Evolutionary conservation across 2,888 invertebrate genomes (phyloP), one percentile per base, ranked within the genome.

Genomic region (Craniophora ligustri): DNA sequence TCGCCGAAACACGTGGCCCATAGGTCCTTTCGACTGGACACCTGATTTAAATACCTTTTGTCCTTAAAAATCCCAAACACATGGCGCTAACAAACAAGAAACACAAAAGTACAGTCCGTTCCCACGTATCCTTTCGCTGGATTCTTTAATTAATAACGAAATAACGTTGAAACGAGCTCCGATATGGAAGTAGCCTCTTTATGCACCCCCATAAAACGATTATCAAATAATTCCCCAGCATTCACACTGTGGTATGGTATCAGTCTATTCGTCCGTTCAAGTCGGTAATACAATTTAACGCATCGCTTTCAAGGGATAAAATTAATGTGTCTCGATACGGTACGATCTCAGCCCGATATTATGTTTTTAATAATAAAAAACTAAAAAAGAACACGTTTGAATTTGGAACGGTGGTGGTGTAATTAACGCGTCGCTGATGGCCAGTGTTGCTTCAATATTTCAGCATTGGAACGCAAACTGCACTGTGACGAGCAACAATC

Each of bases 131-230:
- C 86, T 85, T 84, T 78, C 78, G 73, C 78, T 78, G 78, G 76
- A 75, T 76, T 86, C 80, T 76, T 84, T 89, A 92, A 92, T 92
- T 91, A 92, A 90, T 88, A 91, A 88, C 84, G 71, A 86, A 89
- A 85, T 84, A 81, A 80, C 82, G 67, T 75, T 19, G 42, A 57
- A 81, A 80, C 82, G 75, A 79, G 76, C 79, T 80, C 85, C 72
- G 87, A 89, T 89, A 91, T 90, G 82, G 87, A 85, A 88, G 91
- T 84, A 87, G 83, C 86, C 82, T 87, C 81, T 86, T 86, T 83
- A 82, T 82, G 81, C 80, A 87, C 87, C 89, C 88, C 86, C 85
- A 86, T 92, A 92, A 92, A 92, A 89, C 91, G 88, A 91, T 92
- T 90, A 92, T 87, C 88, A 87, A 91, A 89, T 88, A 85, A 88